These are phyloP conservation scores for Nyctalus aviator DNA, from an alignment of 2,797 vertebrate genomes.

Conservation along the genomic window DNA sequence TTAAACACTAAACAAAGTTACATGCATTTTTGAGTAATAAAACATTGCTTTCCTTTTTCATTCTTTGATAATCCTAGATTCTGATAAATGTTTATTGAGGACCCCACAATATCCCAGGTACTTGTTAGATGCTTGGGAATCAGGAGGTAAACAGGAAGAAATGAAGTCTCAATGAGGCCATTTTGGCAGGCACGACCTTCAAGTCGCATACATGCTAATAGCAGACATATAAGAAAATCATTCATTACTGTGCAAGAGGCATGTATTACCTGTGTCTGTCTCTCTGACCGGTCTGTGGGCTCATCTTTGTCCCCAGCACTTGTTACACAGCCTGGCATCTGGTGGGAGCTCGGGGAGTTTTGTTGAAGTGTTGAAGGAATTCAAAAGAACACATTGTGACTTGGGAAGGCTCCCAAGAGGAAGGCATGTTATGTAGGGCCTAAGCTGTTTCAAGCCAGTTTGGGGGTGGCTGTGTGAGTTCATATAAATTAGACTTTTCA, in stretches of 20 bases:
- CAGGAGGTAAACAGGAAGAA: neutral
- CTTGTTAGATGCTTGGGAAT: neutral
- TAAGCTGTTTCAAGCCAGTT: neutral
- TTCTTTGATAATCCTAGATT: conserved; percentile 36
- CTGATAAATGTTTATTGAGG: neutral
- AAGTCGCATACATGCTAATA: neutral
- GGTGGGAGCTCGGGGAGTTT: neutral
- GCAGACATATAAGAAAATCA: neutral
- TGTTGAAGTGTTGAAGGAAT: neutral
- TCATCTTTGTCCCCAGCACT: neutral
- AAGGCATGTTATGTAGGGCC: neutral
- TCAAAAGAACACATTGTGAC: neutral
- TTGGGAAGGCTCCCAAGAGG: neutral
- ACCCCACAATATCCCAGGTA: neutral
- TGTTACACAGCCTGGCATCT: neutral
- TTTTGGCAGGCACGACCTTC: neutral
- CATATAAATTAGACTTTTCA: neutral
- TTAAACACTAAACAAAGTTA: conserved; percentile 6
- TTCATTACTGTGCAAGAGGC: neutral
- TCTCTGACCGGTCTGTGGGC: neutral
- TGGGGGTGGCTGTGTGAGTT: neutral
- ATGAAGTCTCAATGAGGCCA: neutral
- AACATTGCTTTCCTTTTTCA: neutral
- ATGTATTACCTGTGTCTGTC: neutral
- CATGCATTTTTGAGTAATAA: conserved; percentile 8